Conservation (phyloP, 2,113 vertebrate species). For the Herpetotheres cachinnans region DNA sequence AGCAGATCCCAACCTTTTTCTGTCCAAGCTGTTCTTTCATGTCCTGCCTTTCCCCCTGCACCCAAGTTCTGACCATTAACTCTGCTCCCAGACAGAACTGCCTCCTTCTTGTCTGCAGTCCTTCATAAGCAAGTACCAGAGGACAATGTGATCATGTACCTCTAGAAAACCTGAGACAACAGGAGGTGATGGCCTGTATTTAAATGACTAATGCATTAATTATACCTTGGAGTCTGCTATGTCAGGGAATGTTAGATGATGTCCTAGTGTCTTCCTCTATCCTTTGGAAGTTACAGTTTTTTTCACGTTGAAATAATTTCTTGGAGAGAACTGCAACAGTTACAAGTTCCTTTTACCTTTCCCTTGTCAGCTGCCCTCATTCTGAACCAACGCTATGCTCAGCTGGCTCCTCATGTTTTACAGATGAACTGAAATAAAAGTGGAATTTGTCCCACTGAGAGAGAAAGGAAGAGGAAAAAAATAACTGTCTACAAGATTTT, state of each 20-base stretch:
- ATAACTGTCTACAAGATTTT: background rate
- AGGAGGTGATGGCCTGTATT: background rate
- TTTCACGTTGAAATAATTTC: background rate
- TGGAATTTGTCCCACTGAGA: constrained; percentile 52
- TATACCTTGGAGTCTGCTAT: background rate
- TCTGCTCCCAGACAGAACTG: background rate
- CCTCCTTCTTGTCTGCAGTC: background rate
- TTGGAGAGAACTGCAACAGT: background rate
- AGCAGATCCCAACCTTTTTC: background rate
- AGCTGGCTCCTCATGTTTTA: constrained; percentile 53
- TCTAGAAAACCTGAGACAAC: background rate
- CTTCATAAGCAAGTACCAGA: background rate
- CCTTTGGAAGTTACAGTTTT: background rate
- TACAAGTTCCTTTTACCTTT: constrained; percentile 21
- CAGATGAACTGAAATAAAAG: constrained; percentile 53
- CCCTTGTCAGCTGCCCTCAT: constrained; percentile 27
- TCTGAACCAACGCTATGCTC: background rate
- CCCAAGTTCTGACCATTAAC: background rate
- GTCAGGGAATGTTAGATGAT: background rate
- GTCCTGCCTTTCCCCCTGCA: background rate
- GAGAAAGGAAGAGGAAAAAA: background rate
- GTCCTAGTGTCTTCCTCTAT: background rate
- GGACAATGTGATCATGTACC: background rate
- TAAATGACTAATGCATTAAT: background rate
- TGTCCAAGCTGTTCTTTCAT: background rate